Evolutionary conservation across 2,888 invertebrate genomes (phyloP).

Genomic region (Gari tellinella): DNA sequence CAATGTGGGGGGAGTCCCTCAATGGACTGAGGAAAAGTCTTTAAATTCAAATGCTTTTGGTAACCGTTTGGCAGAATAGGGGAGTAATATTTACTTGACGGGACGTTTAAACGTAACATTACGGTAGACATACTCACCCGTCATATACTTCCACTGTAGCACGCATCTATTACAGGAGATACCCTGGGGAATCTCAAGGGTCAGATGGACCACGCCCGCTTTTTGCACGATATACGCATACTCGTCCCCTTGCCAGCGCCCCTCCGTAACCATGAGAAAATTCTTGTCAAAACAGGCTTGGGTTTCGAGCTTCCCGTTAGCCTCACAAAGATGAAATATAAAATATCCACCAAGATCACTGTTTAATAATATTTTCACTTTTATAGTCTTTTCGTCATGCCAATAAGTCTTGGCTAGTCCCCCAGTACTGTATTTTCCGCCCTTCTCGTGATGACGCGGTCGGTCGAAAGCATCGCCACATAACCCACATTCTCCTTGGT

Average conservation of each 20-base stretch:
- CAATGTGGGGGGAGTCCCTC: too few species aligned
- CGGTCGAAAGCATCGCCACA: constrained; percentile 92
- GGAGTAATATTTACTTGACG: too few species aligned
- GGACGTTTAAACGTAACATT: too few species aligned
- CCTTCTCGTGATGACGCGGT: constrained; percentile 70
- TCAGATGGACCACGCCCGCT: constrained; percentile 86
- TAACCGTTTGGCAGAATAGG: too few species aligned
- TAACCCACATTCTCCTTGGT: constrained; percentile 91
- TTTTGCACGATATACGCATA: constrained; percentile 88
- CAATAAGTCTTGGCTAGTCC: constrained; percentile 51
- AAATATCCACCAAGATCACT: constrained; percentile 76
- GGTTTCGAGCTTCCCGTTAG: constrained; percentile 52
- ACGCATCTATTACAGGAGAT: constrained; percentile 92
- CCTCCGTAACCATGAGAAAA: constrained; percentile 41
- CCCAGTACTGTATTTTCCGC: constrained; percentile 76
- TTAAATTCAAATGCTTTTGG: too few species aligned
- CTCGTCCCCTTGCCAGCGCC: constrained; percentile 73
- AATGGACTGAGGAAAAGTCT: too few species aligned
- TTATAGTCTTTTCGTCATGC: constrained; percentile 17
- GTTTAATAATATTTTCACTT: constrained; percentile 68
- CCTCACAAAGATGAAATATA: constrained; percentile 76
- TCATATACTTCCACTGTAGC: constrained; percentile 94
- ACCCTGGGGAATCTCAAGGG: constrained; percentile 90
- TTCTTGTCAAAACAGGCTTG: constrained; percentile 71
- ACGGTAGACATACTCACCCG: constrained; percentile 85